phyloP scores from a whole-genome alignment of 2,797 vertebrate genomes.

The Argentina silus region DNA sequence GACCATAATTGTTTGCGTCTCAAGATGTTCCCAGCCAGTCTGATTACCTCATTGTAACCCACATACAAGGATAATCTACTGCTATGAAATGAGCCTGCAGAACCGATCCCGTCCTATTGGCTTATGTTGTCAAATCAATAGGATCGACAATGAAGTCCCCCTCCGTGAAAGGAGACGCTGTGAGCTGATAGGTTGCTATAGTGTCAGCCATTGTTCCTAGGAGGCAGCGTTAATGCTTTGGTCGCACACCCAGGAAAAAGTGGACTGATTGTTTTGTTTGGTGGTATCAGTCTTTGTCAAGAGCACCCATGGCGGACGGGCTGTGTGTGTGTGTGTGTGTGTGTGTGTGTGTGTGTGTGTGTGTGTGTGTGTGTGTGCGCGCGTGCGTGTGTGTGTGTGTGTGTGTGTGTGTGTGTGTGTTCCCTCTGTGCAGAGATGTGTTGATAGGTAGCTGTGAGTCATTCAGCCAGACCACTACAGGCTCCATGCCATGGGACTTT shows the following conservation, averaged over 20 bases:
- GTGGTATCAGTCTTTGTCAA: constrained; percentile 14
- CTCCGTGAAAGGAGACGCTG: background rate
- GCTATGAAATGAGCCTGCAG: background rate
- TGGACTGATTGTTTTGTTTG: constrained; percentile 31
- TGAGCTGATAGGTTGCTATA: background rate
- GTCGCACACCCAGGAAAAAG: constrained; percentile 4
- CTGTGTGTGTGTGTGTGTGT: background rate
- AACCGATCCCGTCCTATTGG: background rate
- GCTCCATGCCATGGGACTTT: constrained; percentile 18
- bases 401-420: too few relatives aligned
- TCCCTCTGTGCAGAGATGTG: too few relatives aligned
- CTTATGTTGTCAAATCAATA: background rate
- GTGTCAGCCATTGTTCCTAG: constrained; percentile 12
- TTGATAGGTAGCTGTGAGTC: background rate
- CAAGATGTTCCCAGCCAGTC: background rate
- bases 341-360: background rate
- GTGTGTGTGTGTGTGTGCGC: too few relatives aligned
- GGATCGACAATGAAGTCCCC: background rate
- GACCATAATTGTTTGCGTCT: background rate
- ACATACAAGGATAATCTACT: background rate
- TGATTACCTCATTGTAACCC: background rate
- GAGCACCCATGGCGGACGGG: background rate
- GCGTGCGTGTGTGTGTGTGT: too few relatives aligned
- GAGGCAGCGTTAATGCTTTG: constrained; percentile 10
- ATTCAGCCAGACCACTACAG: constrained; percentile 11